phyloP scores from a whole-genome alignment of 2,888 invertebrate genomes.

The Papilio gigon region DNA sequence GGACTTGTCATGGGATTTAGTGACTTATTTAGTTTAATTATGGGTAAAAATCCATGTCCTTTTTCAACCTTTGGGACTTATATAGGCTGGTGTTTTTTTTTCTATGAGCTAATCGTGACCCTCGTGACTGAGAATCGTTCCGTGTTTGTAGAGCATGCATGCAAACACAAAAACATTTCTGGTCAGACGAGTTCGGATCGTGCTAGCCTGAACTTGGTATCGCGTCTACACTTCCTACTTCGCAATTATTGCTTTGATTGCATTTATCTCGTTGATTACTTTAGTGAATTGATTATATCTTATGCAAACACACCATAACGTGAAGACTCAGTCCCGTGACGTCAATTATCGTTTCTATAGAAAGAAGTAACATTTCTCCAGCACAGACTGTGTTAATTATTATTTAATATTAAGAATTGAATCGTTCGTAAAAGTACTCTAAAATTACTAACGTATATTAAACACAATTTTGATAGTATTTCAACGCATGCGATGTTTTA shows the following conservation, averaged over 20 bases:
- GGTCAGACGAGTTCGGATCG: conserved; percentile 37
- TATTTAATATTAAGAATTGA: too few species aligned
- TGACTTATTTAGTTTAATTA: too few species aligned
- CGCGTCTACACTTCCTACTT: conserved; percentile 32
- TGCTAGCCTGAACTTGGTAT: conserved; percentile 34
- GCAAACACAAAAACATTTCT: conserved; percentile 38
- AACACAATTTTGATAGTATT: conserved; percentile 15
- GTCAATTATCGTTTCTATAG: neutral
- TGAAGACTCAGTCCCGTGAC: neutral
- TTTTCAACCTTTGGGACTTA: conserved; percentile 32
- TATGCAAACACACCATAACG: neutral
- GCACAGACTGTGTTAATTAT: too few species aligned
- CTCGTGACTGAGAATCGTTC: conserved; percentile 43
- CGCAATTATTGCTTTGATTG: conserved; percentile 36
- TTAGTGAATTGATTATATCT: neutral
- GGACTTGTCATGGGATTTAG: too few species aligned
- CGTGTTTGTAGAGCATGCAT: conserved; percentile 39
- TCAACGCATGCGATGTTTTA: conserved; percentile 27
- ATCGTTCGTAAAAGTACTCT: neutral
- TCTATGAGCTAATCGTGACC: conserved; percentile 37
- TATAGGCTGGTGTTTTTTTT: conserved; percentile 28
- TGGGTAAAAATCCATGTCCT: too few species aligned
- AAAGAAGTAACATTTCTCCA: neutral
- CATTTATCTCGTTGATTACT: conserved; percentile 19
- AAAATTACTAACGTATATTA: conserved; percentile 14